phyloP scores from a whole-genome alignment of 2,888 invertebrate species.

The Drosophila nr. fundita region DNA sequence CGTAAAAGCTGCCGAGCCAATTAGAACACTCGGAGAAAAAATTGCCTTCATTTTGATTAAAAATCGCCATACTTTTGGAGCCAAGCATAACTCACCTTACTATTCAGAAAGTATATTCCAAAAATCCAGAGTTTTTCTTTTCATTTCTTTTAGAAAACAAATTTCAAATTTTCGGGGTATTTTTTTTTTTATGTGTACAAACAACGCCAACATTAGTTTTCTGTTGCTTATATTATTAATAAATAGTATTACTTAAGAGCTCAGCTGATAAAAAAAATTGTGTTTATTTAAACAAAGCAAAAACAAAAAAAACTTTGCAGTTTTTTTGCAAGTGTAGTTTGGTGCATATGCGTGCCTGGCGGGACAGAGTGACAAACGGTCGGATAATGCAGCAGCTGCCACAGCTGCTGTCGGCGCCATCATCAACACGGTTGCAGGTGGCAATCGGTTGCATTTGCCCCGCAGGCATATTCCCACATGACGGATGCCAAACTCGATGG shows the following conservation, averaged over 20 bases:
- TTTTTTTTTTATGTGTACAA: too few species aligned
- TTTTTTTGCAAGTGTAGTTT: background rate
- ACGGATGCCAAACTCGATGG: slow-evolving; percentile 59
- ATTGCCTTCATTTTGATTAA: background rate
- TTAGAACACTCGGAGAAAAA: slow-evolving; percentile 19
- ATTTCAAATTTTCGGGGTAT: too few species aligned
- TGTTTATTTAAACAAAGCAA: too few species aligned
- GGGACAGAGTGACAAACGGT: slow-evolving; percentile 36
- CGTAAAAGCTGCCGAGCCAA: slow-evolving; percentile 23
- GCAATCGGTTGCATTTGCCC: background rate
- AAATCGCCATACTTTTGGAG: background rate
- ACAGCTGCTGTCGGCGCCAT: slow-evolving; percentile 1
- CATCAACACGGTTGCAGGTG: slow-evolving; percentile 5
- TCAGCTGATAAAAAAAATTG: background rate
- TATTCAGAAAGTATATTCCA: background rate
- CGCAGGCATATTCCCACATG: slow-evolving; percentile 20
- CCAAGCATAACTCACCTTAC: background rate
- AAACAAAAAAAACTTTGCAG: background rate
- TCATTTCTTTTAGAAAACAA: background rate
- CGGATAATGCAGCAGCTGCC: slow-evolving; percentile 15
- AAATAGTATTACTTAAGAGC: too few species aligned
- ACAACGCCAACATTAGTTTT: too few species aligned
- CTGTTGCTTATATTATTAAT: too few species aligned
- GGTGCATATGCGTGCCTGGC: background rate
- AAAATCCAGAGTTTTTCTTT: background rate